phyloP scores from a whole-genome alignment of 2,797 vertebrate genomes.

The Pteronotus mesoamericanus region DNA sequence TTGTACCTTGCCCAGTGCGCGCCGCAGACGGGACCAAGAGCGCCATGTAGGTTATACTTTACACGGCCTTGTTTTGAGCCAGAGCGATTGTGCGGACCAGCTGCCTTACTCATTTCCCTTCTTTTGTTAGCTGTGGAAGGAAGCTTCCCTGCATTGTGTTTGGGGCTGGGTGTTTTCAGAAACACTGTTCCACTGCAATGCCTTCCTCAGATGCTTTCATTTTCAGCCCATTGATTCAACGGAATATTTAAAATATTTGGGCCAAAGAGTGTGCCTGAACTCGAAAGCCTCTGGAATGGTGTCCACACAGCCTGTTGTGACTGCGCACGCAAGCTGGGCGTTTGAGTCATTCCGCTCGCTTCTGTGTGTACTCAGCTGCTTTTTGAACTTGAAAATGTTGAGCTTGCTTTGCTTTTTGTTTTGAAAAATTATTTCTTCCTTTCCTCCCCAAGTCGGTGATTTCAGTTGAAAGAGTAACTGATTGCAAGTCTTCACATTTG shows the following conservation, averaged over 20 bases:
- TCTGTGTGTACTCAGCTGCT: neutral
- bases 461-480: constrained; percentile 20
- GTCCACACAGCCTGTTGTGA: neutral
- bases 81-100: neutral
- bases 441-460: neutral
- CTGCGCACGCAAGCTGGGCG: neutral
- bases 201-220: constrained; percentile 25
- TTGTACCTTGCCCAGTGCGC: too few relatives aligned
- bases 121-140: constrained; percentile 50
- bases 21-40: neutral
- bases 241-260: constrained; percentile 14
- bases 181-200: neutral
- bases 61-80: constrained; percentile 37
- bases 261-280: neutral
- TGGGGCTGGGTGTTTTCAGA: neutral
- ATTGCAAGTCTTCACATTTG: neutral
- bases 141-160: constrained; percentile 59
- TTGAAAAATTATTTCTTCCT: neutral
- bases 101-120: constrained; percentile 51
- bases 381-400: neutral
- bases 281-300: neutral
- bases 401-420: neutral
- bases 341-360: neutral
- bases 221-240: neutral
- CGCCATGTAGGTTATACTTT: neutral